A percentile compares a stretch with the other conserved stretches of the same genome.
phyloP scores from a whole-genome alignment of 2,113 vertebrate genomes.

The Hypanus sabinus region DNA sequence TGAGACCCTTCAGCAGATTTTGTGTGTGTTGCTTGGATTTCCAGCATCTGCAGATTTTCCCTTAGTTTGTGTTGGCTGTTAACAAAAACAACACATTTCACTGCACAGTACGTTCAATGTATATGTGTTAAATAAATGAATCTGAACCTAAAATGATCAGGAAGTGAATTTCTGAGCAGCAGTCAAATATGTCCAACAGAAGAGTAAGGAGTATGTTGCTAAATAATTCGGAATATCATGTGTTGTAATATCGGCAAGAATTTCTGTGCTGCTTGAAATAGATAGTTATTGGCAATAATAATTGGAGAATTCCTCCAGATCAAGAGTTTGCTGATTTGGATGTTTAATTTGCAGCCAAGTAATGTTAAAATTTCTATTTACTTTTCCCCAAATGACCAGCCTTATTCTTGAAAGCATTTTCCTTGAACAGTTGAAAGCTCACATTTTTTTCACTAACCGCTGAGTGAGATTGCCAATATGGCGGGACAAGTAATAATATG shows the following conservation, averaged over 20 bases:
- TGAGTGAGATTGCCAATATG: neutral
- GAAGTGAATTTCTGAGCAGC: neutral
- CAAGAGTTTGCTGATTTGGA: neutral
- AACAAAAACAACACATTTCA: no score
- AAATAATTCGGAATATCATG: neutral
- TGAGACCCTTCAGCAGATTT: no score
- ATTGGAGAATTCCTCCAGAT: neutral
- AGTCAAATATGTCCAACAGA: neutral
- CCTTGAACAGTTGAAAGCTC: neutral
- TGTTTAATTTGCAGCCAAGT: neutral
- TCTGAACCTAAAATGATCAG: neutral
- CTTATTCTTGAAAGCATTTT: neutral
- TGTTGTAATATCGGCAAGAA: neutral
- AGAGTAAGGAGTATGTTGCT: neutral
- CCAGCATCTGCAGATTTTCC: no score
- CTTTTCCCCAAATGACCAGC: neutral
- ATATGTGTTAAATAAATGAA: no score
- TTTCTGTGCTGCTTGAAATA: neutral
- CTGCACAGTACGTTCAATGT: no score
- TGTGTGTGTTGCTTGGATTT: no score
- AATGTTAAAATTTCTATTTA: neutral
- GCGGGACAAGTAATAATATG: neutral
- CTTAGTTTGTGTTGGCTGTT: no score
- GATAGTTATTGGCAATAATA: neutral
- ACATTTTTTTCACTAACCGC: neutral